Percentiles rank a stretch among this genome's conserved stretches.
phyloP scores from a whole-genome alignment of 2,888 invertebrate genomes.

The Argynnis bischoffii region DNA sequence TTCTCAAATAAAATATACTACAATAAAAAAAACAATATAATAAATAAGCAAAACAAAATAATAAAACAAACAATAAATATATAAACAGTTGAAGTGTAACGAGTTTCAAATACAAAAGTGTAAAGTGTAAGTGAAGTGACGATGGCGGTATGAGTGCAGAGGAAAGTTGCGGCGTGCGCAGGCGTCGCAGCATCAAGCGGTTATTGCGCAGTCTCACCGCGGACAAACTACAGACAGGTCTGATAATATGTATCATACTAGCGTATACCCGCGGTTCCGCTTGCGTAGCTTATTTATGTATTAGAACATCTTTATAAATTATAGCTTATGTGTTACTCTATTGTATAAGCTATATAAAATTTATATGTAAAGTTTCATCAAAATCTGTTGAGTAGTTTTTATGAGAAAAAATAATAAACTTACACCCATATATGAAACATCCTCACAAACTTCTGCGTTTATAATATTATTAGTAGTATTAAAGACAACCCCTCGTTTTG shows the following conservation, averaged over 20 bases:
- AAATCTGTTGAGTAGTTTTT: too few relatives aligned
- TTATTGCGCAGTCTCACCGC: conserved; percentile 76
- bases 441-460: too few relatives aligned
- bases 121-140: conserved; percentile 24
- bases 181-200: conserved; percentile 77
- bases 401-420: too few relatives aligned
- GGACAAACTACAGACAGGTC: conserved; percentile 73
- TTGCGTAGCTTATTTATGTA: background rate
- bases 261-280: background rate
- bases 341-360: too few relatives aligned
- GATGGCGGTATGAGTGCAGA: conserved; percentile 60
- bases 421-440: too few relatives aligned
- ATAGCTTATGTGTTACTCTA: too few relatives aligned
- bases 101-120: conserved; percentile 16
- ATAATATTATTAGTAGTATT: too few relatives aligned
- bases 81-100: background rate
- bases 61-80: background rate
- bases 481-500: too few relatives aligned
- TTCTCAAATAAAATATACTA: background rate
- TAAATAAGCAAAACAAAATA: background rate
- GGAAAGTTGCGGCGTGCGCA: conserved; percentile 67
- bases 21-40: background rate
- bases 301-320: too few relatives aligned
- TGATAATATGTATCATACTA: conserved; percentile 5
- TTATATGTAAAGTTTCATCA: too few relatives aligned